These are phyloP conservation scores for Hipposideros armiger DNA, from an alignment of 2,113 vertebrate genomes.

Conservation along the genomic window DNA sequence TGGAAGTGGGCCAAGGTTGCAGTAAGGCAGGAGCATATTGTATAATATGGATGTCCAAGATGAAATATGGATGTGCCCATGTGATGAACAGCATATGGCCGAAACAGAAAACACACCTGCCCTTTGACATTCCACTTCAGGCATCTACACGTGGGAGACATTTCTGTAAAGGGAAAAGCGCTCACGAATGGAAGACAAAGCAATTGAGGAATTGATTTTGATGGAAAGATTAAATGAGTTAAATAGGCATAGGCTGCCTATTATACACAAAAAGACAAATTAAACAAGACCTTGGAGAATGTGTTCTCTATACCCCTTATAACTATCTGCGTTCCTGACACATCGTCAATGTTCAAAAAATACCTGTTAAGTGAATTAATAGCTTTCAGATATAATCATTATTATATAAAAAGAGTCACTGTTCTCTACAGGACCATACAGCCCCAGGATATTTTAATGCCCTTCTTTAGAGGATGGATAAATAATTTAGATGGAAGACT, in stretches of 20 bases:
- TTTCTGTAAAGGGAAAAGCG: neutral
- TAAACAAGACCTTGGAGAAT: neutral
- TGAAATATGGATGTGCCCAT: slow-evolving; percentile 59
- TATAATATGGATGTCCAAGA: slow-evolving; percentile 25
- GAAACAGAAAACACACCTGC: slow-evolving; percentile 54
- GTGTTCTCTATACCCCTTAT: neutral
- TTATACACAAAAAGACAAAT: neutral
- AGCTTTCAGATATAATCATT: neutral
- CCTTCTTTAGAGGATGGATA: neutral
- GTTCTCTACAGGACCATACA: neutral
- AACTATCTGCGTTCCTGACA: neutral
- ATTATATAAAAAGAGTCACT: neutral
- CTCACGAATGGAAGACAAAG: slow-evolving; percentile 38
- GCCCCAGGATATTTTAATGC: neutral
- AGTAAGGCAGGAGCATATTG: neutral
- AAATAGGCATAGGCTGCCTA: neutral
- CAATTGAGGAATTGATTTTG: slow-evolving; percentile 48
- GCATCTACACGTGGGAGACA: slow-evolving; percentile 33
- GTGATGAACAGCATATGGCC: slow-evolving; percentile 16
- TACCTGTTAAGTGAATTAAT: neutral
- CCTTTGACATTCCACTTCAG: slow-evolving; percentile 35
- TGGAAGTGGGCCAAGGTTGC: slow-evolving; percentile 67
- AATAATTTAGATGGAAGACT: slow-evolving; percentile 2
- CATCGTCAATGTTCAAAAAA: neutral
- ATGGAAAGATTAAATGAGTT: slow-evolving; percentile 63